Conservation (phyloP, 2,888 invertebrate genomes). For the Alviniconcha strummeri region DNA sequence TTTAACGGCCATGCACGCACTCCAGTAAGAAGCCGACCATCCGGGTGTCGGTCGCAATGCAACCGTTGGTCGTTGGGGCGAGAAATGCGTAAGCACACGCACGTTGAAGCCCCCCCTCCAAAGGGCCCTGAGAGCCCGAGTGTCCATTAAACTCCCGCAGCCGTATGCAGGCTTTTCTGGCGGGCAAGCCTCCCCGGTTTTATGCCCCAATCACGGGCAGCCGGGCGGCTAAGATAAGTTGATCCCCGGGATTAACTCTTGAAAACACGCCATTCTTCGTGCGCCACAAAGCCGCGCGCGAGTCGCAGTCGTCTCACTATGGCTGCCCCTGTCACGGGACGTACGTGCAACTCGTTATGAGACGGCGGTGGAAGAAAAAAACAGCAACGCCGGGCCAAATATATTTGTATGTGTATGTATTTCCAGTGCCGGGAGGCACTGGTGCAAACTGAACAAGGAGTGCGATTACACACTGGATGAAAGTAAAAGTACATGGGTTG, state of each 20-base stretch:
- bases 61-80: no score
- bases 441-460: not conserved
- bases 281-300: not conserved
- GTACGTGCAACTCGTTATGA: no score
- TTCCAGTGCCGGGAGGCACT: not conserved
- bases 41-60: no score
- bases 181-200: not conserved
- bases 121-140: no score
- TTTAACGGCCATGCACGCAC: no score
- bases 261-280: slow-evolving; percentile 26
- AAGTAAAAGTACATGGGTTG: not conserved
- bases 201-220: not conserved
- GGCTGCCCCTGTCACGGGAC: not conserved
- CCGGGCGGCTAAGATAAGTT: slow-evolving; percentile 31
- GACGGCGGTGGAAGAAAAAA: no score
- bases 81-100: no score
- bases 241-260: slow-evolving; percentile 39
- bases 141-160: not conserved
- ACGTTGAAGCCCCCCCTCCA: no score
- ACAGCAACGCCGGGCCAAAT: no score
- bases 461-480: not conserved
- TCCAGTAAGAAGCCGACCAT: no score
- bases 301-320: not conserved
- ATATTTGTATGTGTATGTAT: no score
- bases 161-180: not conserved